A percentile compares a stretch with the other conserved stretches of the same genome.
Evolutionary conservation across 2,113 vertebrate species (phyloP).

Genomic region (Paralichthys olivaceus): DNA sequence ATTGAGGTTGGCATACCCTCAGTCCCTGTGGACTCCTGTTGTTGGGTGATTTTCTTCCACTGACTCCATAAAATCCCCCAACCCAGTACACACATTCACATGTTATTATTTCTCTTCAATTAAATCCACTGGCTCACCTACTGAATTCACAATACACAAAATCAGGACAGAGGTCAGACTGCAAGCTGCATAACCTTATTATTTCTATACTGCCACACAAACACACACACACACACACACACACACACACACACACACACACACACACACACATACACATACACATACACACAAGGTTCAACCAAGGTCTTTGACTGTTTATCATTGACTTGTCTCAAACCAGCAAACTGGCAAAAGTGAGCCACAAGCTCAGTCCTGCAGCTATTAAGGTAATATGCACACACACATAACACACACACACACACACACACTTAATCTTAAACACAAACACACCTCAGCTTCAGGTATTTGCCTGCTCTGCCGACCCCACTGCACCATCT

Average conservation of each 20-base stretch:
- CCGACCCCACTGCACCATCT: conserved; percentile 1
- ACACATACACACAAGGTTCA: background rate
- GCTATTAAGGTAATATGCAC: background rate
- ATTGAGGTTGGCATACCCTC: background rate
- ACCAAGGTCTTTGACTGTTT: conserved; percentile 6
- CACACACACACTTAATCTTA: background rate
- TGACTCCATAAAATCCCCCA: background rate
- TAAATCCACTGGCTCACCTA: conserved; percentile 6
- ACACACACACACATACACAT: background rate
- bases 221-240: background rate
- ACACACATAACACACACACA: background rate
- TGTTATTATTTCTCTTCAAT: conserved; percentile 12
- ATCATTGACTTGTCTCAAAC: conserved; percentile 9
- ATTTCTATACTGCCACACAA: background rate
- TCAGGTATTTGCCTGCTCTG: conserved; percentile 12
- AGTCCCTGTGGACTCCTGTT: background rate
- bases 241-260: background rate
- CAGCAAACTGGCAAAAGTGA: background rate
- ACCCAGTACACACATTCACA: background rate
- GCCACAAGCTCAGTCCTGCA: conserved; percentile 8
- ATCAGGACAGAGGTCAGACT: conserved; percentile 7
- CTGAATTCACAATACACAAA: conserved; percentile 9
- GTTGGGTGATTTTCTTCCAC: background rate
- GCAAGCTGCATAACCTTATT: conserved; percentile 5
- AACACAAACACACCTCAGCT: background rate